Base-by-base conservation (phyloP, 2,888 invertebrate genomes). In the Desoria tigrina region DNA sequence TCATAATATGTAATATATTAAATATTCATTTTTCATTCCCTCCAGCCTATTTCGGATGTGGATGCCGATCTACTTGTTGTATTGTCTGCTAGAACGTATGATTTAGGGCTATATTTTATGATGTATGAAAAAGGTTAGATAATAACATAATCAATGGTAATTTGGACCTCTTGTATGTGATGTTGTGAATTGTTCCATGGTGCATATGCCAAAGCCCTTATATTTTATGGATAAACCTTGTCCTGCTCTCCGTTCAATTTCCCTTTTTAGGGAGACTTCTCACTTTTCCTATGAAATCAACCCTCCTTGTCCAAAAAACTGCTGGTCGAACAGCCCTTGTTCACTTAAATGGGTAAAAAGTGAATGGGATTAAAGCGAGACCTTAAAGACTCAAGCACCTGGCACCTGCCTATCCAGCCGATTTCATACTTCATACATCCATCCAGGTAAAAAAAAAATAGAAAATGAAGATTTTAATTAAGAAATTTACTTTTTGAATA, bases 71-170 rank as follows among this genome's bases (percentile, higher is more conserved):
- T 39, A 42, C 39, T 42, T 57, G 23, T 55, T 32, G 21, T 57
- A 28, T 39, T 23, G 57, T 57, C 11, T 3, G 28, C 45, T 55
- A 42, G 67, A 32, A 68, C 61, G 68, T 57, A 57, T 68, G 67
- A 67, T 67, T 70, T 65, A 64, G 64, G 66, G 65, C 64, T 62
- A 66, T 61, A 68, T 71, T 71, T 71, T 71, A 71, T 68, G 66
- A 65, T 54, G 68, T 65, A 68, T 65, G 71, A 71, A 71, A 71
- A 66, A 63, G 57, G 63, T 59, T 68, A 65, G 65, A 66, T 66
- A 71, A 71, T 71, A 66, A 71, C 71, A 71, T 71, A 68, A 71
- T 71, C 68, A 71, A 68, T 68, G 59, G 64, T 65, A 71, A 71
- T 71, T 71, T 68, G 58, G 23, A 26, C 24, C 51, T 51, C 14